Evolutionary conservation across 1,140 invertebrate genomes (phyloP).

Genomic region (Ladona fulva): DNA sequence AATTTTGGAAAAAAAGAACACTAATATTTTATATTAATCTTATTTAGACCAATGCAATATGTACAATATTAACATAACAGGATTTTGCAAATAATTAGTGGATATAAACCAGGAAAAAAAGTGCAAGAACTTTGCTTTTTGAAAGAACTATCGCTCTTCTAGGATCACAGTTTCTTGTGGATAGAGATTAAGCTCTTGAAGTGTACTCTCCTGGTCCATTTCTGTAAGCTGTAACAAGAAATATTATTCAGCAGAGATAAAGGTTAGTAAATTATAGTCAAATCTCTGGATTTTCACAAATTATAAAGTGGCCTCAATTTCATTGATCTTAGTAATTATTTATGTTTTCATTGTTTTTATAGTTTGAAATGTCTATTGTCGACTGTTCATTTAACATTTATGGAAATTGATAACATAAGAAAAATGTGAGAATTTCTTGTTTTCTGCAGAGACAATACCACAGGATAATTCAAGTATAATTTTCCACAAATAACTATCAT

Average conservation of each 20-base stretch:
- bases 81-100: conserved; percentile 3
- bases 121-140: neutral
- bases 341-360: too few species aligned
- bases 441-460: neutral
- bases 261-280: too few species aligned
- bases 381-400: neutral
- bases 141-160: conserved; percentile 65
- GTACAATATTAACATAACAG: neutral
- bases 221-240: conserved; percentile 63
- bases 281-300: too few species aligned
- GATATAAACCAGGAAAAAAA: neutral
- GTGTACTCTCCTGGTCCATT: conserved; percentile 61
- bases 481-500: too few species aligned
- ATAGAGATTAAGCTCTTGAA: conserved; percentile 73
- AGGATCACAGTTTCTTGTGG: conserved; percentile 88
- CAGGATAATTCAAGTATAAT: too few species aligned
- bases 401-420: conserved; percentile 18
- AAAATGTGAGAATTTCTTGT: conserved; percentile 13
- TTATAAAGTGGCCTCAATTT: too few species aligned
- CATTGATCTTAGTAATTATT: too few species aligned
- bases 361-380: too few species aligned
- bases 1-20: too few species aligned
- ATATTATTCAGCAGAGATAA: neutral
- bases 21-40: too few species aligned
- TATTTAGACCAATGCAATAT: neutral